These are phyloP conservation scores for Acyrthosiphon pisum DNA, from an alignment of 1,140 invertebrate species.

Conservation along the genomic window DNA sequence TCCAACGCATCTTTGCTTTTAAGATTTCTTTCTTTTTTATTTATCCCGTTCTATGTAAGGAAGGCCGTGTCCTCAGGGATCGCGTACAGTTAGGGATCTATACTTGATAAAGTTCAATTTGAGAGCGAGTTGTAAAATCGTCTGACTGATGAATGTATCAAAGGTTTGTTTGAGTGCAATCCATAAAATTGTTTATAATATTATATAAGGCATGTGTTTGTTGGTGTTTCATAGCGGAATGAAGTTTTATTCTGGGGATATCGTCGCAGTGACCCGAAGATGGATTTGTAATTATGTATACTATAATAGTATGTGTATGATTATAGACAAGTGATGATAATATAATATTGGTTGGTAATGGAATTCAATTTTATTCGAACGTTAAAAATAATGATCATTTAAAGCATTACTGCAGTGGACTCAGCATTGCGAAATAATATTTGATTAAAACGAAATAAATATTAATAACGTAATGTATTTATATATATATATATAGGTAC, in stretches of 20 bases:
- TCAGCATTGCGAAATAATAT: background rate
- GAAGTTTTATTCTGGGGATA: background rate
- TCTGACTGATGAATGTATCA: background rate
- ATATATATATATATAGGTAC: too few relatives aligned
- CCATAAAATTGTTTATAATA: background rate
- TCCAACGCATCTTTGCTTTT: background rate
- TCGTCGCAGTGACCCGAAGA: background rate
- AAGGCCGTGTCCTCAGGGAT: slow-evolving; percentile 20
- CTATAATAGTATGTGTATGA: background rate
- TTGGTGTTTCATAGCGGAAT: background rate
- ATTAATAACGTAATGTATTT: background rate
- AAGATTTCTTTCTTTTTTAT: slow-evolving; percentile 4
- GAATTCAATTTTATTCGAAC: background rate
- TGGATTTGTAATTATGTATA: background rate
- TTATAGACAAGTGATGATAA: background rate
- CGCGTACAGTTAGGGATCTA: background rate
- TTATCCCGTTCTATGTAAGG: background rate
- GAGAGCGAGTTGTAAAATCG: background rate
- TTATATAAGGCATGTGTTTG: background rate
- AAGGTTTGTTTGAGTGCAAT: background rate
- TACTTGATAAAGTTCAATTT: slow-evolving; percentile 29
- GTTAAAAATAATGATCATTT: background rate
- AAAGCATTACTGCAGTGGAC: background rate
- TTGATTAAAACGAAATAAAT: background rate
- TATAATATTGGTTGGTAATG: background rate